A percentile compares a stretch with the other conserved stretches of the same genome.
Evolutionary conservation across 2,797 vertebrate genomes (phyloP).

Genomic region (Enteromius fasciolatus): DNA sequence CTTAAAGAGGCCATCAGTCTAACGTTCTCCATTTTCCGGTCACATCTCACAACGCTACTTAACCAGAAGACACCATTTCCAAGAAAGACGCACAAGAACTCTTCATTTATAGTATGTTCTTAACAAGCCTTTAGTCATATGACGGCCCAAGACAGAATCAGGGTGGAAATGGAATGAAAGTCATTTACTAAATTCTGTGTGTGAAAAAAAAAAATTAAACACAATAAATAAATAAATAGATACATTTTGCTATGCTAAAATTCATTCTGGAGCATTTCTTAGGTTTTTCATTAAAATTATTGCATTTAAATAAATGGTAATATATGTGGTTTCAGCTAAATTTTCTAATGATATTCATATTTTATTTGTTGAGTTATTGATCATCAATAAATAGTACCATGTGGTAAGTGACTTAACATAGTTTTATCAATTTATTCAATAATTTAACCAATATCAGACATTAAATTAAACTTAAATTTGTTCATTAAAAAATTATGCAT

Average conservation of each 20-base stretch:
- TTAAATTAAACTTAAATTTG: background rate
- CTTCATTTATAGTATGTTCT: background rate
- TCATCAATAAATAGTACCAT: background rate
- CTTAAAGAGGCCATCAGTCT: conserved; percentile 55
- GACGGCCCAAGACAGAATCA: background rate
- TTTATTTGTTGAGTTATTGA: background rate
- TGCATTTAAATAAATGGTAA: background rate
- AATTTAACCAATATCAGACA: background rate
- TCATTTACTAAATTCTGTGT: background rate
- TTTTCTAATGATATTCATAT: too few species aligned
- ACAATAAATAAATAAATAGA: background rate
- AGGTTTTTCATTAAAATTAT: background rate
- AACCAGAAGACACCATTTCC: background rate
- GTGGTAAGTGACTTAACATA: too few species aligned
- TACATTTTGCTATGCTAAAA: background rate
- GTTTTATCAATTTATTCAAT: too few species aligned
- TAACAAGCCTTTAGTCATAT: background rate
- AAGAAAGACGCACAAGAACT: background rate
- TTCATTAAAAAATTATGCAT: background rate
- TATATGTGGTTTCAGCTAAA: too few species aligned
- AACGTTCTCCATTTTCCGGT: conserved; percentile 32
- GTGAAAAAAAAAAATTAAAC: background rate
- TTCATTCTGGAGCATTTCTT: background rate
- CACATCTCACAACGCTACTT: conserved; percentile 4
- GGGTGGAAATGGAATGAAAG: conserved; percentile 2